Evolutionary conservation across 2,888 invertebrate species (phyloP), one percentile per base, ranked within the genome.

Genomic region (Calliopum simillimum): DNA sequence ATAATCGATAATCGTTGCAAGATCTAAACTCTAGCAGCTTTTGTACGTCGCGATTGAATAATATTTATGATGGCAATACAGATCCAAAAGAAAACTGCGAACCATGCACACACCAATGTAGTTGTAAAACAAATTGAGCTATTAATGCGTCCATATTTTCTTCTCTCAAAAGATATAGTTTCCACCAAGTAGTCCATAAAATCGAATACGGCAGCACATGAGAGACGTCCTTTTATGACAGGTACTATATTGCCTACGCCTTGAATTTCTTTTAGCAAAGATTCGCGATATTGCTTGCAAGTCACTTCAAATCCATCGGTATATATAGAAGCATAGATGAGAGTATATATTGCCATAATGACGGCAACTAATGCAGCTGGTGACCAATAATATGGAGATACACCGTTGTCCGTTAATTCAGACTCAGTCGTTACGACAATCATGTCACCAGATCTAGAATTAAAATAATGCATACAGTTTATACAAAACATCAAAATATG

Each of bases 151-250:
- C 90, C 90, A 12, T 90, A 90, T 46, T 91, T 88, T 25, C 91
- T 87, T 76, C 89, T 89, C 75, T 90, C 89, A 63, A 89, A 90
- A 0, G 89, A 88, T 16, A 85, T 83, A 76, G 92, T 91, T 64
- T 92, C 91, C 72, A 93, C 92, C 71, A 94, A 86, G 78, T 93
- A 95, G 82, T 95, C 95, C 93, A 95, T 93, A 82, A 93, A 94
- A 85, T 95, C 95, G 77, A 90, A 91, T 63, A 94, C 89, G 0
- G 93, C 91, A 70, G 91, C 90, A 81, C 95, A 95, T 0, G 89
- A 87, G 3, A 95, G 85, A 13, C 94, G 89, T 13, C 81, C 80
- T 74, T 85, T 85, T 62, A 86, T 82, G 3, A 85, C 85, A 1
- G 83, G 83, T 5, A 86, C 86, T 68, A 85, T 84, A 71, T 85